Conservation (phyloP, 2,888 invertebrate genomes). For the Cryptus armator region DNA sequence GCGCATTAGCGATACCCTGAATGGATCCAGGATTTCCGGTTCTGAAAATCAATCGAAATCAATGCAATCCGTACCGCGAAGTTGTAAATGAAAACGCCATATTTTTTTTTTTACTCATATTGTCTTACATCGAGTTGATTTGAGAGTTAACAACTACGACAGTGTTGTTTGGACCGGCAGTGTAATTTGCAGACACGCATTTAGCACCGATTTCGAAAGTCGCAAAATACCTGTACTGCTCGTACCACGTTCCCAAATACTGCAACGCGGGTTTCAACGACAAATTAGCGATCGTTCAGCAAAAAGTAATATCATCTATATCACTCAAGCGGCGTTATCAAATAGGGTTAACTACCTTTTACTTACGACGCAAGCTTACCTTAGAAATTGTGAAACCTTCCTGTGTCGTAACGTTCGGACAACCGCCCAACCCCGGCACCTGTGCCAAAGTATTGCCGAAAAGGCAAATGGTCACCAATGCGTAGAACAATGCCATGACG, state of each 20-base stretch:
- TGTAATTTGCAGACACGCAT: conserved; percentile 91
- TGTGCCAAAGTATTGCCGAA: conserved; percentile 83
- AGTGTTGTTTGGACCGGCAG: conserved; percentile 84
- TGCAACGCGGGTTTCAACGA: conserved; percentile 81
- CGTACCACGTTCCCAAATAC: conserved; percentile 93
- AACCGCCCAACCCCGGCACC: conserved; percentile 87
- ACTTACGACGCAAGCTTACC: conserved; percentile 82
- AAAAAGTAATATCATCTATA: background rate
- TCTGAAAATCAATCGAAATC: conserved; percentile 82
- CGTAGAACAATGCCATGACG: conserved; percentile 32
- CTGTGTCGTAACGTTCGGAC: conserved; percentile 87
- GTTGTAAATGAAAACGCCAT: background rate
- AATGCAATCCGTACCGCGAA: background rate
- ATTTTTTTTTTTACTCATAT: background rate
- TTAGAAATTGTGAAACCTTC: conserved; percentile 86
- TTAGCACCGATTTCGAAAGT: conserved; percentile 91
- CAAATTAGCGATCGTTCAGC: background rate
- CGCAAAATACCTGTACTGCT: conserved; percentile 91
- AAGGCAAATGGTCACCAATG: conserved; percentile 50
- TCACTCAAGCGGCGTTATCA: background rate
- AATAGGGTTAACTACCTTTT: background rate
- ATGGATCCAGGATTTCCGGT: conserved; percentile 87
- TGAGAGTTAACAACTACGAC: conserved; percentile 85
- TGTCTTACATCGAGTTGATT: conserved; percentile 85
- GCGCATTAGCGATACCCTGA: conserved; percentile 87